phyloP scores from a whole-genome alignment of 1,140 invertebrate species.

The Heliconius himera region DNA sequence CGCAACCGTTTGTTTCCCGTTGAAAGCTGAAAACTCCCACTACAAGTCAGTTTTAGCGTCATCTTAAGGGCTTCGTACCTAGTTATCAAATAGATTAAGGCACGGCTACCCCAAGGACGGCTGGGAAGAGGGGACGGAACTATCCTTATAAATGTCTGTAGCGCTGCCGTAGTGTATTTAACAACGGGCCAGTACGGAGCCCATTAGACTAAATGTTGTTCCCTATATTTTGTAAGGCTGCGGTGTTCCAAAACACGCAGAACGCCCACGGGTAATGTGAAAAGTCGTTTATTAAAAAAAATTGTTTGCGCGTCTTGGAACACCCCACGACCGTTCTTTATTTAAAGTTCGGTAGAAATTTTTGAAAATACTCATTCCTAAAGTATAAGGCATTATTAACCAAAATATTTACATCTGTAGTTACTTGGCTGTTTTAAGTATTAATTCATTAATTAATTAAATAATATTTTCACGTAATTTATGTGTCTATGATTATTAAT shows the following conservation, averaged over 20 bases:
- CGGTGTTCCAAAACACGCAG: constrained; percentile 50
- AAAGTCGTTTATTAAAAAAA: background rate
- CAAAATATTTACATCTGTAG: constrained; percentile 78
- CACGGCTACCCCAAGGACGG: constrained; percentile 6
- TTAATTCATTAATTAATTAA: constrained; percentile 60
- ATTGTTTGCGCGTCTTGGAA: constrained; percentile 50
- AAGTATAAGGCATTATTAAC: constrained; percentile 75
- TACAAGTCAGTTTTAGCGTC: constrained; percentile 68
- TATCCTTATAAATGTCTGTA: background rate
- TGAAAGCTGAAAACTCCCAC: constrained; percentile 28
- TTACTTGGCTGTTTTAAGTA: constrained; percentile 80
- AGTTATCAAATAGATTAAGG: constrained; percentile 16
- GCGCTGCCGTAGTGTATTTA: constrained; percentile 18
- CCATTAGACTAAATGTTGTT: constrained; percentile 73
- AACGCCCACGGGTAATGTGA: background rate
- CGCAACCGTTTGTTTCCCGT: constrained; percentile 32
- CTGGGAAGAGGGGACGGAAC: background rate
- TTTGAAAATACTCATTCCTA: constrained; percentile 79
- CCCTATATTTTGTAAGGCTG: constrained; percentile 77
- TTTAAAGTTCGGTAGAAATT: constrained; percentile 69
- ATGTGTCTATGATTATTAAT: constrained; percentile 81
- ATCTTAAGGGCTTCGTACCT: constrained; percentile 53
- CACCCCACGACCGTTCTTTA: constrained; percentile 56
- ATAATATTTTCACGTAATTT: constrained; percentile 81
- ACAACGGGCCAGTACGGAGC: constrained; percentile 15